Base-by-base conservation (phyloP, 1,140 invertebrate species). In the Choristoneura fumiferana region DNA sequence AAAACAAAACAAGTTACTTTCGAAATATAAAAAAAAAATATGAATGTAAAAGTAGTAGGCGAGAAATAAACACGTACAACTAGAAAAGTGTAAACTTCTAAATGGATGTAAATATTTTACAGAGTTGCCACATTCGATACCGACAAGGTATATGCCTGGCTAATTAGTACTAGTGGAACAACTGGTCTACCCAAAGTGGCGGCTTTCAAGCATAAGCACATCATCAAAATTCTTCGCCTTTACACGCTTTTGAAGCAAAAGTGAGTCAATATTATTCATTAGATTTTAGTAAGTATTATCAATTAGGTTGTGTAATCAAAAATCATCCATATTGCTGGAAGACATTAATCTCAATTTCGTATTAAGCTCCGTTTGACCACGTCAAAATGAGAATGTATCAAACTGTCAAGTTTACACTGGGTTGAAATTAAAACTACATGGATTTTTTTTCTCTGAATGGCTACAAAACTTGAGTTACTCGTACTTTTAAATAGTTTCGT, bases 151-250 rank as follows among this genome's bases (percentile, higher is more conserved):
- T 5, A 63, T 12, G 58, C 66, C 3, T 54, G 74, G 12, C 45
- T 81, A 0, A 58, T 75, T 18, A 36, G 70, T 0, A 84, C 81
- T 0, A 84, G 81, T 37, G 78, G 81, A 0, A 71, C 74, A 0
- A 81, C 76, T 0, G 75, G 78, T 1, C 8, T 65, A n/a, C 75
- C 76, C 0, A 83, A 83, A 60, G 64, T 64, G 8, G 69, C 58
- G 8, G 63, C 55, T 0, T 38, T 63, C 17, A 72, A 74, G 0
- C 76, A 81, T 14, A 17, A 13, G 8, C 17, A 43, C 40, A 6
- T 18, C 3, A 15, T 18, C 1, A 1, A 43, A 0, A 18, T 43
- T 9, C 8, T 43, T 10, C 22, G 8, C 3, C 18, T 57, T n/a
- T 34, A 57, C n/a, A 14, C 14, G 9, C 10, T 22, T 4, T 1